Evolutionary conservation across 2,797 vertebrate species (phyloP).

Genomic region (Sarcophilus harrisii): DNA sequence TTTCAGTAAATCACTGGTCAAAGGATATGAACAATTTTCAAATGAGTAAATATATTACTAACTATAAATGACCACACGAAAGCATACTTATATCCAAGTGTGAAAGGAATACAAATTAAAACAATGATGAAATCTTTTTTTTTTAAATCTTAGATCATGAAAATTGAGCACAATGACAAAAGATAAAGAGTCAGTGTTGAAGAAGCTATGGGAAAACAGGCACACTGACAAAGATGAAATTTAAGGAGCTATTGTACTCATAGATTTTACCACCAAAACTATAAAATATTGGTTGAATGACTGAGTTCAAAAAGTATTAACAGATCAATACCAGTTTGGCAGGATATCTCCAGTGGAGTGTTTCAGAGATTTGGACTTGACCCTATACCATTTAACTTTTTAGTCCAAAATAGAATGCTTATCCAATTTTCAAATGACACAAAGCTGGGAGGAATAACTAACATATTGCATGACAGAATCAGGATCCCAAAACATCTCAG

Average conservation of each 20-base stretch:
- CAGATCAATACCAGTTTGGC: not conserved
- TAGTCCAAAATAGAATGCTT: not conserved
- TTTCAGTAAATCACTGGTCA: not conserved
- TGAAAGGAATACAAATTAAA: not conserved
- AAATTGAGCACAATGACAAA: not conserved
- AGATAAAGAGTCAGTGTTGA: not conserved
- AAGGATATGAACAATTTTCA: not conserved
- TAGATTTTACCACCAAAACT: not conserved
- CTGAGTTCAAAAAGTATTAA: not conserved
- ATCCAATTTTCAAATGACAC: not conserved
- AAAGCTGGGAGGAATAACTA: not conserved
- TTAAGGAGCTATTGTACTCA: not conserved
- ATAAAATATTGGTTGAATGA: not conserved
- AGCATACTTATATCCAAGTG: not conserved
- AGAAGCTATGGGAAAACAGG: not conserved
- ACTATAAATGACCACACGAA: not conserved
- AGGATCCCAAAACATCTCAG: not conserved
- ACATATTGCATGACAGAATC: not conserved
- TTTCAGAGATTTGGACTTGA: not conserved
- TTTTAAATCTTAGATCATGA: not conserved
- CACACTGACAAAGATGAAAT: not conserved
- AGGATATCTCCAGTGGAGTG: not conserved
- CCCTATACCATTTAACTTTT: not conserved
- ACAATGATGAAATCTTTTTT: not conserved
- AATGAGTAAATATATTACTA: not conserved